phyloP scores from a whole-genome alignment of 2,888 invertebrate species.

The Alcis repandata region DNA sequence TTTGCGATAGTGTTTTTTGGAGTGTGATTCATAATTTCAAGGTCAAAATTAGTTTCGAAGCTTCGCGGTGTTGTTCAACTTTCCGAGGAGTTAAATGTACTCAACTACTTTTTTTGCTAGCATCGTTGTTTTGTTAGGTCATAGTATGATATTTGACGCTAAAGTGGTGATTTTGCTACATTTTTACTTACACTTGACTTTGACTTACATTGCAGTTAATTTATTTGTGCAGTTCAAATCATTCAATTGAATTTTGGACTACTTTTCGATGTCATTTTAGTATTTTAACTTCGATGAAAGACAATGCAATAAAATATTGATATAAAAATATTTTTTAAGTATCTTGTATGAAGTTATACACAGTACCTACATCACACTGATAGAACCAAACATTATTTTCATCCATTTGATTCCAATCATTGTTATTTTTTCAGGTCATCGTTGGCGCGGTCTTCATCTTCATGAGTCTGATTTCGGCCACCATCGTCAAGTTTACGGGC shows the following conservation, averaged over 20 bases:
- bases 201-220: no score
- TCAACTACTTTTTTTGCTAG: background rate
- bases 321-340: no score
- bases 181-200: background rate
- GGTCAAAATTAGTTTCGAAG: background rate
- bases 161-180: background rate
- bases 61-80: background rate
- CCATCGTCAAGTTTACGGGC: slow-evolving; percentile 70
- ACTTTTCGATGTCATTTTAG: no score
- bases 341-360: no score
- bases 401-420: background rate
- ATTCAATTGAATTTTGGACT: no score
- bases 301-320: no score
- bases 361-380: no score
- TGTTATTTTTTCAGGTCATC: slow-evolving; percentile 62
- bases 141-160: no score
- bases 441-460: slow-evolving; percentile 71
- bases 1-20: background rate
- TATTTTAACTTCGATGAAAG: no score
- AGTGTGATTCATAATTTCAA: background rate
- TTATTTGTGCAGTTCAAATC: no score
- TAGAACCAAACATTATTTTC: no score
- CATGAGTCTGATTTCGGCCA: slow-evolving; percentile 72
- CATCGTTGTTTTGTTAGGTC: no score
- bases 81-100: background rate